phyloP scores from a whole-genome alignment of 2,797 vertebrate species.

The Xenentodon cancila region DNA sequence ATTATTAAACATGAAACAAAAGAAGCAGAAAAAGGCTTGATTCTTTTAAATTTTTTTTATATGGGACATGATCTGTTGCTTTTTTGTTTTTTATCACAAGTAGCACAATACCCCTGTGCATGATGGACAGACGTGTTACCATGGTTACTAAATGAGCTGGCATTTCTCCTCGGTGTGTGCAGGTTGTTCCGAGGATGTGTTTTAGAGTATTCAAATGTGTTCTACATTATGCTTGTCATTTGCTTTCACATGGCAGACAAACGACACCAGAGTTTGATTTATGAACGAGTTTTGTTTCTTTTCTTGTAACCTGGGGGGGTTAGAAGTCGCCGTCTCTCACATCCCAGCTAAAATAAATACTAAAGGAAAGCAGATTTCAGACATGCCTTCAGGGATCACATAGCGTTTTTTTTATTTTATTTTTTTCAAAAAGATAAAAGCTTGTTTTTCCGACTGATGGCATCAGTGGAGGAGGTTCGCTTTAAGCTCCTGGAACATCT shows the following conservation, averaged over 20 bases:
- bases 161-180: neutral
- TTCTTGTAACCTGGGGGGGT: too few relatives aligned
- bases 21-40: too few relatives aligned
- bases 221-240: neutral
- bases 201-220: neutral
- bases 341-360: neutral
- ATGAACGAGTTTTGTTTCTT: too few relatives aligned
- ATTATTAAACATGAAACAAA: too few relatives aligned
- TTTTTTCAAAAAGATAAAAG: neutral
- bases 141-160: neutral
- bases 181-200: neutral
- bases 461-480: conserved; percentile 20
- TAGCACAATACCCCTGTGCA: neutral
- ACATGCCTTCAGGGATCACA: neutral
- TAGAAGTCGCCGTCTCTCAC: too few relatives aligned
- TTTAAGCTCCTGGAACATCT: conserved; percentile 6
- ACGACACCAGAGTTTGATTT: too few relatives aligned
- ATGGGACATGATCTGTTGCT: too few relatives aligned
- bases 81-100: neutral
- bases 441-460: conserved; percentile 20
- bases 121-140: neutral
- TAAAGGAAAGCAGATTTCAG: neutral
- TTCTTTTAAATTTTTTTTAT: too few relatives aligned
- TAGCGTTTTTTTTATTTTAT: neutral
- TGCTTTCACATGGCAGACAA: neutral